phyloP scores from a whole-genome alignment of 1,140 invertebrate genomes.

The Leptinotarsa undecemlineata region DNA sequence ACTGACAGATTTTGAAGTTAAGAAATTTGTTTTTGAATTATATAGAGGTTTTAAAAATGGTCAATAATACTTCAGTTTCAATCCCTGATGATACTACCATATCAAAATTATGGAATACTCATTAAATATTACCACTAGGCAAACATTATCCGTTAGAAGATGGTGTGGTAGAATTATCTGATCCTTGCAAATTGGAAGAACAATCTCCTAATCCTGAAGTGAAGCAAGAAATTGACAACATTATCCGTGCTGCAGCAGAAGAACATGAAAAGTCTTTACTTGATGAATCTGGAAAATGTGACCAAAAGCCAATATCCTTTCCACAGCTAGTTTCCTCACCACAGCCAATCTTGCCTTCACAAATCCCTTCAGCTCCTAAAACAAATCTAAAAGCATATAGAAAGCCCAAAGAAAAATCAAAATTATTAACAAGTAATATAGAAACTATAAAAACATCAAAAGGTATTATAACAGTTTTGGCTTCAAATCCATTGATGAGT shows the following conservation, averaged over 20 bases:
- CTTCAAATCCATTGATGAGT: conserved; percentile 26
- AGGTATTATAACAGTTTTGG: conserved; percentile 37
- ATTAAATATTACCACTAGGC: conserved; percentile 7
- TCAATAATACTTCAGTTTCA: no score
- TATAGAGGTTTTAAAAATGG: no score
- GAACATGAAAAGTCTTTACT: conserved; percentile 44
- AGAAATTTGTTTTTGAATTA: no score
- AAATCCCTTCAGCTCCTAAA: conserved; percentile 17
- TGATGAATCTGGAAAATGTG: conserved; percentile 14
- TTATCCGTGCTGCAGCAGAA: conserved; percentile 46
- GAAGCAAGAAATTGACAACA: conserved; percentile 47
- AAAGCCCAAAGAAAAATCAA: conserved; percentile 26
- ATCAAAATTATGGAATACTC: background rate
- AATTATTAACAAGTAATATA: conserved; percentile 26
- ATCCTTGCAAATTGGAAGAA: conserved; percentile 9
- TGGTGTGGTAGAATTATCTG: background rate
- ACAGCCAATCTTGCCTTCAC: background rate
- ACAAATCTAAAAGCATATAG: conserved; percentile 34
- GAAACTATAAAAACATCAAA: conserved; percentile 40
- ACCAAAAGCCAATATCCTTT: background rate
- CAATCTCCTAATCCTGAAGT: conserved; percentile 19
- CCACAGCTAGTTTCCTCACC: background rate
- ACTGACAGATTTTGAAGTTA: no score
- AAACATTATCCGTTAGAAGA: background rate
- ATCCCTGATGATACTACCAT: no score